Percentiles rank a stretch among this genome's conserved stretches.
These are phyloP conservation scores for Hylia prasina DNA, from an alignment of 2,113 vertebrate species.

Conservation along the genomic window DNA sequence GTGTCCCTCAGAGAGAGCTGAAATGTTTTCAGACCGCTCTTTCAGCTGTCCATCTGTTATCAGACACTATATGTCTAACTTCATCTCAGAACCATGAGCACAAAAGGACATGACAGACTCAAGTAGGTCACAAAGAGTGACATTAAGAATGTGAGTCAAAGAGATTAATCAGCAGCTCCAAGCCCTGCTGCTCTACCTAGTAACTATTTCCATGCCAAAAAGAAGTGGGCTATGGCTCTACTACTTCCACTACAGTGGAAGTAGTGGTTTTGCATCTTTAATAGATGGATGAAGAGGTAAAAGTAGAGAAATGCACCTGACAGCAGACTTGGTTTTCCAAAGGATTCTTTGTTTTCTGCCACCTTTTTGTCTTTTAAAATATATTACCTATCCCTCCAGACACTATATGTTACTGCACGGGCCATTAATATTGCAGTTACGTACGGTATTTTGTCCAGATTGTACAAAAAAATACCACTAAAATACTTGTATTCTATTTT, in stretches of 20 bases:
- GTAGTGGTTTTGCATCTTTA: too few relatives aligned
- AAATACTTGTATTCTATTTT: background rate
- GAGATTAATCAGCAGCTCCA: background rate
- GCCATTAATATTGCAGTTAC: background rate
- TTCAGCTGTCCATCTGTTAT: conserved; percentile 22
- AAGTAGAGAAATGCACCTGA: background rate
- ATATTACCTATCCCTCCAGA: background rate
- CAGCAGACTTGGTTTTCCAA: background rate
- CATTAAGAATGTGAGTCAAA: background rate
- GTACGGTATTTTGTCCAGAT: background rate
- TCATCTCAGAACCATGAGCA: background rate
- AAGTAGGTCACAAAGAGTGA: conserved; percentile 30
- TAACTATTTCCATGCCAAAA: background rate
- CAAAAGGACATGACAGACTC: conserved; percentile 18
- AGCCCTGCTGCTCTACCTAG: background rate
- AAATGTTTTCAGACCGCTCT: background rate
- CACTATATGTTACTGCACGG: fast-evolving
- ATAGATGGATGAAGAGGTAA: background rate
- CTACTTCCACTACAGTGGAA: too few relatives aligned
- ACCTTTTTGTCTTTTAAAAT: background rate
- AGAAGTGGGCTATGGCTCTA: background rate
- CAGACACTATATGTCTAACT: background rate
- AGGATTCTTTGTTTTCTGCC: background rate
- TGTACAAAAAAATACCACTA: background rate
- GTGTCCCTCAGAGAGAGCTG: background rate